A percentile compares a stretch with the other conserved stretches of the same genome.
Evolutionary conservation across 2,888 invertebrate genomes (phyloP).

Genomic region (Gymnocheta viridis): DNA sequence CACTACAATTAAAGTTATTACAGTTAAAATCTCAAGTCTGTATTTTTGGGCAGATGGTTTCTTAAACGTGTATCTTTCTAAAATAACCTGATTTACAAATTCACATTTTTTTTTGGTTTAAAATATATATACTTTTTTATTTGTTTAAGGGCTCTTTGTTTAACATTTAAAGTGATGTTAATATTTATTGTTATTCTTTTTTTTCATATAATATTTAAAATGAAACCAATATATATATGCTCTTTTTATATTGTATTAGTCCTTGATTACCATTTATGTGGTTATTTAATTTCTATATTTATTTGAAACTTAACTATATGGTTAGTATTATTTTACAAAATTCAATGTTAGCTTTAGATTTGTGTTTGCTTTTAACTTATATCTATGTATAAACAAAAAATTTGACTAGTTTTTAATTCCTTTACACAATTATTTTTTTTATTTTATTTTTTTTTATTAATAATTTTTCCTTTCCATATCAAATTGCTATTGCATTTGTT

Average conservation of each 20-base stretch:
- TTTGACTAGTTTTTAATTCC: conserved; percentile 81
- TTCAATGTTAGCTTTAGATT: conserved; percentile 58
- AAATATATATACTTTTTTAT: conserved; percentile 38
- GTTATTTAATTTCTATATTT: conserved; percentile 41
- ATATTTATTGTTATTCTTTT: conserved; percentile 38
- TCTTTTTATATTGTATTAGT: conserved; percentile 26
- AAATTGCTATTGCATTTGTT: conserved; percentile 67
- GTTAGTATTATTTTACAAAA: conserved; percentile 68
- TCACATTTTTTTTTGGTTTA: background rate
- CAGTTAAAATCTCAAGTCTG: too few species aligned
- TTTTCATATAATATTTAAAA: conserved; percentile 31
- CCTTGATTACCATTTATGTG: conserved; percentile 55
- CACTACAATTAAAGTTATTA: too few species aligned
- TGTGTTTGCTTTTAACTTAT: conserved; percentile 72
- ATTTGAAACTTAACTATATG: conserved; percentile 62
- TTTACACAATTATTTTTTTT: conserved; percentile 73
- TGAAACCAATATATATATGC: conserved; percentile 62
- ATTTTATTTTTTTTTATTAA: conserved; percentile 51
- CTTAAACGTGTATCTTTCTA: too few species aligned
- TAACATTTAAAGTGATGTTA: conserved; percentile 62
- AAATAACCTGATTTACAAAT: too few species aligned
- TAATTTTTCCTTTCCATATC: conserved; percentile 43
- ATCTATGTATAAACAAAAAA: conserved; percentile 73
- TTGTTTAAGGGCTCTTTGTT: conserved; percentile 60
- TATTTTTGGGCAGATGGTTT: too few species aligned